Base-by-base conservation (phyloP, 2,888 invertebrate species). In the Pemphredon lugubris region DNA sequence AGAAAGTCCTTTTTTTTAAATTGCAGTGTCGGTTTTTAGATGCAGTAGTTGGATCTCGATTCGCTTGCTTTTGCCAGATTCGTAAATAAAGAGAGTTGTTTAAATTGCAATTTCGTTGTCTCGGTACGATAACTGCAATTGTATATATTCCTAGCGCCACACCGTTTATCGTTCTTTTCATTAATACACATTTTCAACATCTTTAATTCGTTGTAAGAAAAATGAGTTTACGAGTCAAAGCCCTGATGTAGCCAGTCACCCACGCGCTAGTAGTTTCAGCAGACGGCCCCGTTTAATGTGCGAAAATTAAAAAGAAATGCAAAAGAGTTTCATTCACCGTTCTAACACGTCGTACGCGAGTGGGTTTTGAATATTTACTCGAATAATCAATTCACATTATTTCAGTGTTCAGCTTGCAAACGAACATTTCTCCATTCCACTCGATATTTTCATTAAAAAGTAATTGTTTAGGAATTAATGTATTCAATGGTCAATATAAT, bases 151-250 rank as follows among this genome's bases (percentile, higher is more conserved):
- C 59, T 50, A 50, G 32, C 39, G 59, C 34, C 11, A n/a, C 21
- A 32, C 48, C 32, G 2, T 26, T 20, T 54, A 39, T 40, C 20
- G 47, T 34, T 45, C 39, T 47, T 63, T 21, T 6, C n/a, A 32
- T 5, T 21, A 51, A 14, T 26, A 34, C 30, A 42, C 26, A 53
- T 21, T 20, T 51, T 48, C 30, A 45, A 58, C 23, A 11, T 20
- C 18, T 18, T 21, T 60, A 45, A 48, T 64, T 68, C 37, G 13
- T 7, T 11, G 13, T 18, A 32, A 42, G 23, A 39, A 55, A 55
- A 47, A 39, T 32, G 14, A 57, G 37, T 40, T 26, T 18, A 48
- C 53, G 63, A 72, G 77, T 80, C 80, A 78, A 80, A 79, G 75
- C 64, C 76, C 79, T 32, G 60, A 34, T 21, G 32, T 23, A 42